Conservation (phyloP, 2,797 vertebrate genomes). For the Rhinoraja longicauda region DNA sequence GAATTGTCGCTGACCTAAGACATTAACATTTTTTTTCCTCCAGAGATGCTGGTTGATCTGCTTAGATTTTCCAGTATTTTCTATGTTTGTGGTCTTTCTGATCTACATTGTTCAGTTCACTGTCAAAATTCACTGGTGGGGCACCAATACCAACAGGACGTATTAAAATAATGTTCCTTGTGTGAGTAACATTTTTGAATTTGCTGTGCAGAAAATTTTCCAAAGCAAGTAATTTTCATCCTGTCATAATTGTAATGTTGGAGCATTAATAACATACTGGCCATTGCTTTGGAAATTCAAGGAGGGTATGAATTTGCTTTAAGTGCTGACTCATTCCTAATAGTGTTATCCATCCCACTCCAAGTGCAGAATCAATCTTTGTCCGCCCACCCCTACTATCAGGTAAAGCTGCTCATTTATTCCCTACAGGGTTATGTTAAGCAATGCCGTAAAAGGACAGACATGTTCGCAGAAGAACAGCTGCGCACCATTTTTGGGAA, state of each 20-base stretch:
- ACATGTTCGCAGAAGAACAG: constrained; percentile 93
- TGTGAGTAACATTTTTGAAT: background rate
- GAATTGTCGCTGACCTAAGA: too few species aligned
- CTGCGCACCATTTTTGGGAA: constrained; percentile 89
- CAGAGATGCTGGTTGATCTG: too few species aligned
- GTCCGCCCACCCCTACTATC: too few species aligned
- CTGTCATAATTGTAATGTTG: background rate
- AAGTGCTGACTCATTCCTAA: background rate
- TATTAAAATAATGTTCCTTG: background rate
- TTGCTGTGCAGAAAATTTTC: background rate
- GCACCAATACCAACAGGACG: background rate
- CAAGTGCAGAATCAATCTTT: background rate
- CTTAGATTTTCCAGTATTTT: too few species aligned
- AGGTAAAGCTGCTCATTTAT: background rate
- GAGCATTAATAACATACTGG: background rate
- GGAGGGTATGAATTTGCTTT: background rate
- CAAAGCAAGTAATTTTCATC: background rate
- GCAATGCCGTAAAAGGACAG: constrained; percentile 83
- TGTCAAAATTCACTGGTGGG: background rate
- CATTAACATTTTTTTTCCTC: too few species aligned
- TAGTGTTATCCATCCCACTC: background rate
- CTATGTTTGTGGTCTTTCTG: background rate
- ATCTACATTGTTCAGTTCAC: background rate
- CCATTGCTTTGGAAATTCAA: background rate
- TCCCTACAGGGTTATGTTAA: constrained; percentile 83